Percentiles rank a stretch among this genome's conserved stretches.
phyloP scores from a whole-genome alignment of 1,140 invertebrate genomes.

The Venturia canescens region DNA sequence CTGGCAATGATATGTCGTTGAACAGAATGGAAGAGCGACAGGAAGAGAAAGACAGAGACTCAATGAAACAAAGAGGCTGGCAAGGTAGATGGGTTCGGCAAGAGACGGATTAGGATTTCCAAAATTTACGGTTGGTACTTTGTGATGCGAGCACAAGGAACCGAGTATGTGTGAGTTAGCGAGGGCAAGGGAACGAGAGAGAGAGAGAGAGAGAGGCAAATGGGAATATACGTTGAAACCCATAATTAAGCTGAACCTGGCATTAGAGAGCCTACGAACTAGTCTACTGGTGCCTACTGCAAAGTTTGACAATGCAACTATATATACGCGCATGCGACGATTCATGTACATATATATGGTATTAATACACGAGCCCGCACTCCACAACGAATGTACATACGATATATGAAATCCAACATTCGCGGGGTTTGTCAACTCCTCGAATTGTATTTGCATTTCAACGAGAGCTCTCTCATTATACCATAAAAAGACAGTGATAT shows the following conservation, averaged over 20 bases:
- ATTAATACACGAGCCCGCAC: neutral
- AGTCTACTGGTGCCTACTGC: conserved; percentile 27
- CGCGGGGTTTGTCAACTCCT: conserved; percentile 10
- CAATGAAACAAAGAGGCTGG: neutral
- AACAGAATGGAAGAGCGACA: conserved; percentile 8
- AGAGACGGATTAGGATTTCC: neutral
- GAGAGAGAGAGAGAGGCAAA: neutral
- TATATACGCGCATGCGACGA: neutral
- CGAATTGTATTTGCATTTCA: conserved; percentile 15
- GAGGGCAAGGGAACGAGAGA: neutral
- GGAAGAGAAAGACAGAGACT: neutral
- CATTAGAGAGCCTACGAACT: conserved; percentile 12
- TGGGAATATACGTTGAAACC: conserved; percentile 2
- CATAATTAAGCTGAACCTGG: conserved; percentile 29
- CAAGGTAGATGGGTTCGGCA: neutral
- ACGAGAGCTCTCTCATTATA: conserved; percentile 7
- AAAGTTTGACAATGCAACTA: conserved; percentile 25
- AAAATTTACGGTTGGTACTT: conserved; percentile 28
- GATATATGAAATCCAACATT: conserved; percentile 4
- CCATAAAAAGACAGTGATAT: conserved; percentile 5
- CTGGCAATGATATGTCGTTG: conserved; percentile 21
- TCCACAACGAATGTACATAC: neutral
- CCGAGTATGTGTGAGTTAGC: neutral
- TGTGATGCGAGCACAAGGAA: conserved; percentile 22
- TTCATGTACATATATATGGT: neutral